Evolutionary conservation across 2,113 vertebrate species (phyloP).

Genomic region (Sylvietta virens): DNA sequence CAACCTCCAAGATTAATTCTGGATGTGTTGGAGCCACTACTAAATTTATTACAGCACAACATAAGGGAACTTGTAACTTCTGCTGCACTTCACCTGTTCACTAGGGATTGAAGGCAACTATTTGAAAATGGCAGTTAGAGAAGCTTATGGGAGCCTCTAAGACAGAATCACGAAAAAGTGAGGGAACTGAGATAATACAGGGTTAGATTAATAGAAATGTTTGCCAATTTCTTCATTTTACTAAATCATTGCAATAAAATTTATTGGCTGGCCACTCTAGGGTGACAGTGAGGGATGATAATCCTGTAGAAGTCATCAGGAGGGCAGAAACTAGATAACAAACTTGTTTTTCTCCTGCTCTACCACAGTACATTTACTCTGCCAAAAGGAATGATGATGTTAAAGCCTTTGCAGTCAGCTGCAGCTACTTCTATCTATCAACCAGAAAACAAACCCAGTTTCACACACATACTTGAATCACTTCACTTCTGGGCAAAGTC

Average conservation of each 20-base stretch:
- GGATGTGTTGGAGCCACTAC: neutral
- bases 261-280: neutral
- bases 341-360: neutral
- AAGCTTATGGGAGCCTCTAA: neutral
- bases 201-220: neutral
- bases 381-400: neutral
- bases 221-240: neutral
- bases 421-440: neutral
- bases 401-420: neutral
- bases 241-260: neutral
- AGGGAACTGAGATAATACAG: neutral
- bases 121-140: neutral
- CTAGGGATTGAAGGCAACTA: neutral
- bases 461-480: neutral
- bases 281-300: neutral
- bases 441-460: neutral
- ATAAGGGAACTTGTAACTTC: neutral
- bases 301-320: neutral
- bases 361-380: neutral
- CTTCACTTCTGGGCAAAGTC: neutral
- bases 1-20: neutral
- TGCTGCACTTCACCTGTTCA: constrained; percentile 6
- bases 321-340: neutral
- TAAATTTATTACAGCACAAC: neutral
- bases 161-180: neutral